phyloP scores from a whole-genome alignment of 2,113 vertebrate genomes.

The Anoplopoma fimbria region DNA sequence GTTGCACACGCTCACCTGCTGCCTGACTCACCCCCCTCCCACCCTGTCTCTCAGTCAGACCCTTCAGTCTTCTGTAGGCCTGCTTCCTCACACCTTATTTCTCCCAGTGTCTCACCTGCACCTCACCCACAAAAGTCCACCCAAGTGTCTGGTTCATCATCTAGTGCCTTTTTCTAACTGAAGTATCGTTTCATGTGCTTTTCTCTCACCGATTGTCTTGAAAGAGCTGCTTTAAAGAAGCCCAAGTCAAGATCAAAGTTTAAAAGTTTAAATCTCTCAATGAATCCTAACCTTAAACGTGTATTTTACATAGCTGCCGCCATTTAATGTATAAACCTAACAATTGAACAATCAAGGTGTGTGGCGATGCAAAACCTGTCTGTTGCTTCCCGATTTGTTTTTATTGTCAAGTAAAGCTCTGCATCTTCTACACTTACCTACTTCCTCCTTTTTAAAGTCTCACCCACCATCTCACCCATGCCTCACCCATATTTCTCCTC shows the following conservation, averaged over 20 bases:
- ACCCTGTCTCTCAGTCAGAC: conserved; percentile 36
- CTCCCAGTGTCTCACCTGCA: conserved; percentile 13
- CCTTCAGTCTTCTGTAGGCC: conserved; percentile 16
- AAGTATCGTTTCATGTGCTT: neutral
- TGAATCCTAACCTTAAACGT: neutral
- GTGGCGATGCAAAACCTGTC: neutral
- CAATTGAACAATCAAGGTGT: neutral
- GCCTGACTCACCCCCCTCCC: conserved; percentile 30
- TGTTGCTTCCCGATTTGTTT: neutral
- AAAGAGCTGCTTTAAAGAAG: neutral
- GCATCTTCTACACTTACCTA: neutral
- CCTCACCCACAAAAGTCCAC: conserved; percentile 31
- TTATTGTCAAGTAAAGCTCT: neutral
- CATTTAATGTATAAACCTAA: neutral
- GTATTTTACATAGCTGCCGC: neutral
- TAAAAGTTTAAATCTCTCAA: neutral
- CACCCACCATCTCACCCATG: neutral
- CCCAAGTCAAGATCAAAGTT: neutral
- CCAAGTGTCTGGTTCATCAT: conserved; percentile 18
- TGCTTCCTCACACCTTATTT: conserved; percentile 27
- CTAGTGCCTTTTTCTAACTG: conserved; percentile 1
- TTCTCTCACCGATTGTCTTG: neutral
- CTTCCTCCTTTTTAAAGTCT: neutral
- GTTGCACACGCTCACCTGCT: conserved; percentile 83
- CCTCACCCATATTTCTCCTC: neutral